phyloP scores from a whole-genome alignment of 2,113 vertebrate species.

The Climacteris rufus region DNA sequence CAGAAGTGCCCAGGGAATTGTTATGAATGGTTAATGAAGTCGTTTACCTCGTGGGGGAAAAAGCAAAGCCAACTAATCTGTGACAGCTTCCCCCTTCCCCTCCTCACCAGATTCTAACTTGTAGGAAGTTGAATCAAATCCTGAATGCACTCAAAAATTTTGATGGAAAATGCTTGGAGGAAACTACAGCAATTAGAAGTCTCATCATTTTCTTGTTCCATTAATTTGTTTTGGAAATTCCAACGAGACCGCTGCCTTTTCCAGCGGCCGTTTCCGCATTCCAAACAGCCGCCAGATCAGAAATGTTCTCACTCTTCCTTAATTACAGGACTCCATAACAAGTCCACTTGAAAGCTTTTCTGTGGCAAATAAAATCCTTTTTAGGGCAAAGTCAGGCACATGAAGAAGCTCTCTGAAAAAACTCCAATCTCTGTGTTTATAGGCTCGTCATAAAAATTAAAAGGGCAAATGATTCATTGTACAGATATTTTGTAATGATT shows the following conservation, averaged over 20 bases:
- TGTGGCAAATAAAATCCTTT: neutral
- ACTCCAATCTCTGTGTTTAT: neutral
- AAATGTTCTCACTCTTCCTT: conserved; percentile 5
- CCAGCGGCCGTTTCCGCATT: neutral
- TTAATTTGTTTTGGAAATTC: neutral
- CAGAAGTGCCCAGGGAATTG: neutral
- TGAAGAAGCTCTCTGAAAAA: neutral
- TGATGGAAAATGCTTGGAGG: neutral
- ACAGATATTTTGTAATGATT: neutral
- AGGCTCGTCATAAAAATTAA: neutral
- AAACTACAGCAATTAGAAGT: neutral
- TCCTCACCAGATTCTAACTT: neutral
- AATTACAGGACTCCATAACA: neutral
- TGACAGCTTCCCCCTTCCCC: neutral
- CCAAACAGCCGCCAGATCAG: neutral
- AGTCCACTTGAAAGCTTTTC: neutral
- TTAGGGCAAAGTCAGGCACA: conserved; percentile 1
- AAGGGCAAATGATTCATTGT: conserved; percentile 2
- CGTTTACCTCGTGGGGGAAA: accelerated
- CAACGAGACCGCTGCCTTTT: neutral
- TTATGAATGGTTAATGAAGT: neutral
- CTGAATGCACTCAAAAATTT: neutral
- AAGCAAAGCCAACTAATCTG: neutral
- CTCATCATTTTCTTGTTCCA: neutral
- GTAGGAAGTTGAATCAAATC: neutral